These are phyloP conservation scores for Ferrisia virgata DNA, from an alignment of 2,888 invertebrate species.

Conservation along the genomic window DNA sequence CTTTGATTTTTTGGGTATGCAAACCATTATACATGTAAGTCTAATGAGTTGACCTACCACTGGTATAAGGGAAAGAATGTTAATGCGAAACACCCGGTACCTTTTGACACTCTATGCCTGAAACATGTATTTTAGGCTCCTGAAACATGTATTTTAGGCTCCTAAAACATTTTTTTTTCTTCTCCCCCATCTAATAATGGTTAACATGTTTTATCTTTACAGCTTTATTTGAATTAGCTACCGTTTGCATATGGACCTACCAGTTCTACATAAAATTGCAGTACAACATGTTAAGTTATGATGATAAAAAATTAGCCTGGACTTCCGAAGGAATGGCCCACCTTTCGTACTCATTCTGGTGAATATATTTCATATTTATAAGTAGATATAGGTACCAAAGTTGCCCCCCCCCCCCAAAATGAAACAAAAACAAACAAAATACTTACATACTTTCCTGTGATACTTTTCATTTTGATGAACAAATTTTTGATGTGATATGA, in stretches of 20 bases:
- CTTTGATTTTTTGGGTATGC: too few species aligned
- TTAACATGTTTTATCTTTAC: constrained; percentile 51
- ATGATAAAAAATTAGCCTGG: constrained; percentile 78
- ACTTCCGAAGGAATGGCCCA: constrained; percentile 76
- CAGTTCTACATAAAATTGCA: constrained; percentile 79
- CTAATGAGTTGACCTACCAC: too few species aligned
- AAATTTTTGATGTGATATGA: too few species aligned
- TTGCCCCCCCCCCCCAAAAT: too few species aligned
- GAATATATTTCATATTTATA: constrained; percentile 49
- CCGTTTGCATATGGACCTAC: constrained; percentile 76
- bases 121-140: too few species aligned
- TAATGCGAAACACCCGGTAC: too few species aligned
- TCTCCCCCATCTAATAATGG: not conserved
- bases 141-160: too few species aligned
- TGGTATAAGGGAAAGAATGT: too few species aligned
- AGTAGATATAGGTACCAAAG: not conserved
- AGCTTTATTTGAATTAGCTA: constrained; percentile 72
- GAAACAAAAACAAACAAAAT: too few species aligned
- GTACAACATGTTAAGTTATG: constrained; percentile 75
- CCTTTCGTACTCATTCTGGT: constrained; percentile 86
- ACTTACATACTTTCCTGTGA: not conserved
- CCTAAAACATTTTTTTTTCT: not conserved
- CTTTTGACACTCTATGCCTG: too few species aligned
- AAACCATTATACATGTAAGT: too few species aligned
- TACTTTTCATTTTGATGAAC: too few species aligned